Evolutionary conservation across 2,113 vertebrate genomes (phyloP).

Genomic region (Nanorana parkeri): DNA sequence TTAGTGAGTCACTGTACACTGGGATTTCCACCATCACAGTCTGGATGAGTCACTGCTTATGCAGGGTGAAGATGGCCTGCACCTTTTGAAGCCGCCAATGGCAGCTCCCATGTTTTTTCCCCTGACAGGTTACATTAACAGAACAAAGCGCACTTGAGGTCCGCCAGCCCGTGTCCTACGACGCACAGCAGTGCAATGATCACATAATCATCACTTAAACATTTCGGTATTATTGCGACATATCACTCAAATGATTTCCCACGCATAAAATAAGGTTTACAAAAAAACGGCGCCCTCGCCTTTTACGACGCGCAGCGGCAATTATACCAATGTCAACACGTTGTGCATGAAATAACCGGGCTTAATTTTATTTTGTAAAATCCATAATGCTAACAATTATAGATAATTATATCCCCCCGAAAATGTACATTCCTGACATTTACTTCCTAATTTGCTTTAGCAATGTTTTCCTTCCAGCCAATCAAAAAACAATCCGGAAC

Average conservation of each 20-base stretch:
- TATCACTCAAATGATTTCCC: neutral
- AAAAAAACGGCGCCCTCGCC: too few relatives aligned
- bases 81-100: too few relatives aligned
- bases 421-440: slow-evolving; percentile 29
- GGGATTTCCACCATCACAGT: too few relatives aligned
- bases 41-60: too few relatives aligned
- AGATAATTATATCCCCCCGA: slow-evolving; percentile 12
- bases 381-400: slow-evolving; percentile 8
- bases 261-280: neutral
- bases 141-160: too few relatives aligned
- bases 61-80: too few relatives aligned
- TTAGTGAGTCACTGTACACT: too few relatives aligned
- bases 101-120: too few relatives aligned
- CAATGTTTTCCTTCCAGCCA: neutral
- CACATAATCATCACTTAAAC: too few relatives aligned
- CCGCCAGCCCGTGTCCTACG: too few relatives aligned
- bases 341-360: neutral
- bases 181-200: too few relatives aligned
- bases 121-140: too few relatives aligned
- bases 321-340: slow-evolving; percentile 10
- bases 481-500: neutral
- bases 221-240: neutral
- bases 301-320: neutral
- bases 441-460: neutral
- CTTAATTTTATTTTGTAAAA: slow-evolving; percentile 21